Evolutionary conservation across 1,140 invertebrate species (phyloP), one percentile per base, ranked within the genome.

Genomic region (Hyphantria cunea): DNA sequence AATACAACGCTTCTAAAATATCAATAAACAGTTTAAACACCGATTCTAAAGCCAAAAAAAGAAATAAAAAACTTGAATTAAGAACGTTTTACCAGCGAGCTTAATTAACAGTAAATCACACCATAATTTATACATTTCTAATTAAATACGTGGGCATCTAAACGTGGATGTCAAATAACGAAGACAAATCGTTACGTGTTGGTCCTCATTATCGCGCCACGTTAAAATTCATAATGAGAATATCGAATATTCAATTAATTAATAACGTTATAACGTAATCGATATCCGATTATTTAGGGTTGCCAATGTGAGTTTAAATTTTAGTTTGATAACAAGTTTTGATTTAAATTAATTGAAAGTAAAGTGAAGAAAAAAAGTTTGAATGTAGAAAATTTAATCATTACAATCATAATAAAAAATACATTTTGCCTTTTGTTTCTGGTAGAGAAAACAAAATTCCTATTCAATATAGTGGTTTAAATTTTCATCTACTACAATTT

Each of bases 141-240:
- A 78, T 78, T 76, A 72, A 65, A 65, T 59, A 55, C 50, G 48
- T 58, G 13, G 58, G 39, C 52, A 69, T 71, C 71, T 72, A 73
- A 73, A 59, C 68, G 62, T 41, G 44, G 48, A 17, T 68, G 72
- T 74, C 59, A 52, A 51, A 74, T 80, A 80, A 82, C 71, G 75
- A 82, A 84, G 80, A 81, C 70, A 80, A 77, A 84, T 79, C 54
- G 74, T 64, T 68, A 70, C 56, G 65, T 58, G 63, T 70, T 66
- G 39, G 60, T 62, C 58, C 80, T 82, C 78, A 84, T 84, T 84
- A 80, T 45, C 47, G 55, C 41, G 47, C 31, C 68, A 72, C 72
- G 74, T 84, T 82, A 80, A 83, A 83, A 80, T 85, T 78, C 79
- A 80, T 81, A 82, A 78, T 78, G 72, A 75, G 67, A 55, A 70